Base-by-base conservation (phyloP, 2,113 vertebrate species). In the Daubentonia madagascariensis region DNA sequence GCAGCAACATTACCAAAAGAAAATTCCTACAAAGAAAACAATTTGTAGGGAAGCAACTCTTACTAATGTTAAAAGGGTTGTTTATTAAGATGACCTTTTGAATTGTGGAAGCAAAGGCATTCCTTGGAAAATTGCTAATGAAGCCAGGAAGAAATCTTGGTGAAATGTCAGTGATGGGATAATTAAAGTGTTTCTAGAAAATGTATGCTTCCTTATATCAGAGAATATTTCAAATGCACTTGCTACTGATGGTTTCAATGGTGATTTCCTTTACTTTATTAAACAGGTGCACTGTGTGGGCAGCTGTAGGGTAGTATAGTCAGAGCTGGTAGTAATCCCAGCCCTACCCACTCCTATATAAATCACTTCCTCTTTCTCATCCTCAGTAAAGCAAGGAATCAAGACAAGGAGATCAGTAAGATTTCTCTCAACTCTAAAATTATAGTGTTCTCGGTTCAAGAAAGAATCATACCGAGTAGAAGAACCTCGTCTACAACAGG, bases 51-150 rank as follows among this genome's bases (percentile, higher is more conserved):
- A 68, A 96, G 43, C 94, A 89, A 35, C 14, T 87, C 73, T 95
- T 95, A 96, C 85, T 89, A 95, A 91, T 65, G 4, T 95, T 91
- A 95, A 92, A 96, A 89, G 13, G 32, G 18, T 14, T 68, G 79
- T 67, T 52, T 79, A 97, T 95, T 91, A 97, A 97, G 88, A 92
- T 61, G 86, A 78, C 32, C 59, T 90, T 97, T 95, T 67, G 50
- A 52, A 88, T 76, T 97, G 50, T 18, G 12, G 94, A 97, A 97
- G 8, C 14, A 57, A 97, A 97, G 28, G 61, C 54, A 98, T 95
- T 96, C 79, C 57, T 93, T 85, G 89, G 87, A 72, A 54, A 97
- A 40, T 10, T 97, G 30, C 50, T 95, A 96, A 92, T 93, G 91
- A 75, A 22, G 2, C 80, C n/a, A 85, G 11, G 22, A 94, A 59